phyloP scores from a whole-genome alignment of 2,888 invertebrate species.

The Idaea dimidiata region DNA sequence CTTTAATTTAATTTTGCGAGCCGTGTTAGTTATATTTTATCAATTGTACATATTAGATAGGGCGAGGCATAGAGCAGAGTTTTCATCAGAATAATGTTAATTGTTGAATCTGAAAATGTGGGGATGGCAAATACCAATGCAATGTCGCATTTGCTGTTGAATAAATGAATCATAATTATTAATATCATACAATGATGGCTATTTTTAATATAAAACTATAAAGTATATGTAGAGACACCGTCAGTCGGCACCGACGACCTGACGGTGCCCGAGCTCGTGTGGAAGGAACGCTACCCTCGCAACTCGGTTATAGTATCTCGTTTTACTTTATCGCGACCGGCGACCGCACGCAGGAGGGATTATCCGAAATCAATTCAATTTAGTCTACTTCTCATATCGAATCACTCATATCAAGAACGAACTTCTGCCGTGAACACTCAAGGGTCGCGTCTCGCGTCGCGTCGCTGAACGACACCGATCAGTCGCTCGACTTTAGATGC shows the following conservation, averaged over 20 bases:
- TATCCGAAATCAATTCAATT: conserved; percentile 5
- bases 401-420: neutral
- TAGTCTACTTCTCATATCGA: conserved; percentile 40
- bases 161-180: conserved; percentile 40
- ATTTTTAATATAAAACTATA: conserved; percentile 32
- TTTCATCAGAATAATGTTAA: conserved; percentile 58
- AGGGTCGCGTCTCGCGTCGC: conserved; percentile 17
- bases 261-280: conserved; percentile 9
- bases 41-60: conserved; percentile 75
- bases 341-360: neutral
- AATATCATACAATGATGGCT: conserved; percentile 57
- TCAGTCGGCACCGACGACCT: conserved; percentile 9
- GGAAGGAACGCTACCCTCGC: conserved; percentile 63
- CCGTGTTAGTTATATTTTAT: conserved; percentile 71
- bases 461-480: conserved; percentile 26
- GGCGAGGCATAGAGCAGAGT: conserved; percentile 62
- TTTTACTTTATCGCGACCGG: conserved; percentile 14
- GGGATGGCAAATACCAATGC: conserved; percentile 63
- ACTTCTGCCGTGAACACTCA: neutral
- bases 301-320: conserved; percentile 46
- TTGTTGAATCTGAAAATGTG: conserved; percentile 65
- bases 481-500: neutral
- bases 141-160: conserved; percentile 61
- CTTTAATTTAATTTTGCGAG: conserved; percentile 71
- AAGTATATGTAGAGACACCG: neutral